Percentiles rank a stretch among this genome's conserved stretches.
Conservation (phyloP, 2,888 invertebrate species). For the Thumatha senex region DNA sequence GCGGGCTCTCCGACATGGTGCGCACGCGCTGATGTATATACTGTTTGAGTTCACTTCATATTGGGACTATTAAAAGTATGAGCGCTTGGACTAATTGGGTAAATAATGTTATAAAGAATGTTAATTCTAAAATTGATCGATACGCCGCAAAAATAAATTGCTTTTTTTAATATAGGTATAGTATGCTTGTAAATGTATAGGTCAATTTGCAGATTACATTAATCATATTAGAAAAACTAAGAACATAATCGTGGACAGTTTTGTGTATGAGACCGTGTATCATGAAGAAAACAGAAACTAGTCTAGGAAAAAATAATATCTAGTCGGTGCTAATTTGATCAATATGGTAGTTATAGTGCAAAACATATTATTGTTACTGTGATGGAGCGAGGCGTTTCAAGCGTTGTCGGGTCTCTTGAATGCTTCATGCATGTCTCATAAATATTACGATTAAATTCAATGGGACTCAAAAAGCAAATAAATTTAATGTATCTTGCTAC, state of each 20-base stretch:
- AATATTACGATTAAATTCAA: conserved; percentile 1
- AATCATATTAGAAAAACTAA: too few relatives aligned
- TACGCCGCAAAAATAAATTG: too few relatives aligned
- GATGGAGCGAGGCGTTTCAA: conserved; percentile 2
- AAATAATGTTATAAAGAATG: too few relatives aligned
- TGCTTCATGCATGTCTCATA: conserved; percentile 12
- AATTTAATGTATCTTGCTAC: conserved; percentile 7
- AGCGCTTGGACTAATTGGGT: too few relatives aligned
- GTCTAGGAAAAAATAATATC: conserved; percentile 3
- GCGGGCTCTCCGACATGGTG: conserved; percentile 70
- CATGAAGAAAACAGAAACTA: too few relatives aligned
- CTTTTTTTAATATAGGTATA: too few relatives aligned
- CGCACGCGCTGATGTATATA: conserved; percentile 61
- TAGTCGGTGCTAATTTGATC: conserved; percentile 6
- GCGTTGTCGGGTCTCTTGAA: conserved; percentile 6
- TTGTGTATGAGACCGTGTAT: too few relatives aligned
- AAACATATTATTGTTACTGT: conserved; percentile 4
- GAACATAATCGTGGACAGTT: too few relatives aligned
- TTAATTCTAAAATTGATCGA: too few relatives aligned
- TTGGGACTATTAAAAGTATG: neutral
- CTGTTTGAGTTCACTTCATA: conserved; percentile 16
- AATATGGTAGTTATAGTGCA: neutral
- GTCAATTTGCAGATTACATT: too few relatives aligned
- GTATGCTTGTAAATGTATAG: too few relatives aligned
- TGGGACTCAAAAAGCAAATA: conserved; percentile 13